Evolutionary conservation across 2,797 vertebrate species (phyloP), one percentile per base, ranked within the genome.

Genomic region (Antrozous pallidus): DNA sequence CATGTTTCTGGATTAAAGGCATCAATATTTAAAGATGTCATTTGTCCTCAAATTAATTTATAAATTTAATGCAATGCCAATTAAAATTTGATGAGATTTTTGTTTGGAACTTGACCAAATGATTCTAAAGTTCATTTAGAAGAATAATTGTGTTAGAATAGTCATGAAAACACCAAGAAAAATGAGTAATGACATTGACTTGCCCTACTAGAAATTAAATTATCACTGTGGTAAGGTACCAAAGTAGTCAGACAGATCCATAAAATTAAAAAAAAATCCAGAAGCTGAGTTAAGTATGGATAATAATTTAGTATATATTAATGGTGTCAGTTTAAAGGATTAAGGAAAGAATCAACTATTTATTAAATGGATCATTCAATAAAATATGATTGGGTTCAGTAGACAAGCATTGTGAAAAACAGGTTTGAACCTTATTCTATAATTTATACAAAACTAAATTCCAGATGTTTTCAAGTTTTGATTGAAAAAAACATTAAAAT

Each of bases 41-140:
- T 90, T 97, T 96, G 42, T 81, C 24, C 26, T 61, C 81, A 96
- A 96, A 96, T 97, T 97, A 97, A 97, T 95, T 96, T 95, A 95
- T 94, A 96, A 40, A 93, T 96, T 96, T 96, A 97, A 97, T 90
- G 92, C 81, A 96, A 96, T 96, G 73, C 84, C 96, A 97, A 97
- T 97, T 97, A 97, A 97, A 97, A 90, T 97, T 97, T 96, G 96
- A 97, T 97, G 97, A 97, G 96, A 97, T 97, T 97, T 97, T 95
- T 96, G 85, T 97, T 94, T 97, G 97, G 97, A 97, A 97, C 88
- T 96, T 97, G 84, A 97, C 96, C 97, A 97, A 97, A 97, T 96
- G 93, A 96, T 96, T 96, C 93, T 90, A 91, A 97, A 97, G 87
- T 97, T 97, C 95, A 97, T 97, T 97, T 96, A 92, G 87, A 97